Conservation (phyloP, 2,113 vertebrate genomes). For the Carassius carassius region DNA sequence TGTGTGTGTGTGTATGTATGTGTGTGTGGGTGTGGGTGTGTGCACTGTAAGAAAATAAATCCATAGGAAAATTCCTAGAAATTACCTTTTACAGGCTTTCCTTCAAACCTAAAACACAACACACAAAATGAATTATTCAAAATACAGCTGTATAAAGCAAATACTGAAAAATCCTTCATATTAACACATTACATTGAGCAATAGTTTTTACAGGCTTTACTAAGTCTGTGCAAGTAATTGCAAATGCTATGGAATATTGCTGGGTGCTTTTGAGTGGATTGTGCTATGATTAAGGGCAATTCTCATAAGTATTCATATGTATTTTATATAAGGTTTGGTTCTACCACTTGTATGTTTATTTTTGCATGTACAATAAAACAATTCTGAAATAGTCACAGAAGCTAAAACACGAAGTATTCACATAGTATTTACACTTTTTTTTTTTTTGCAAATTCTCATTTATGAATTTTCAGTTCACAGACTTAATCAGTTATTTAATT, state of each 20-base stretch:
- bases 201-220: not conserved
- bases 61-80: not conserved
- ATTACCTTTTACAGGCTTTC: not conserved
- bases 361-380: too few relatives aligned
- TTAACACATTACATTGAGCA: not conserved
- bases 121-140: not conserved
- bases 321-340: not conserved
- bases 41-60: not conserved
- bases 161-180: not conserved
- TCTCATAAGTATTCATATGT: not conserved
- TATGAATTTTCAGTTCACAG: too few relatives aligned
- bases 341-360: not conserved
- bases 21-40: too few relatives aligned
- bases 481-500: too few relatives aligned
- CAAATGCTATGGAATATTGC: not conserved
- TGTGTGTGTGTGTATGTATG: not conserved
- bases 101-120: not conserved
- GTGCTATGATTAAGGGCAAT: not conserved
- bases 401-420: too few relatives aligned
- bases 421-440: too few relatives aligned
- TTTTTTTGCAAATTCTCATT: too few relatives aligned
- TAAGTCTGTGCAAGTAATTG: not conserved
- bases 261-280: not conserved
- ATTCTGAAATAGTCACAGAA: too few relatives aligned
- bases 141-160: not conserved